Base-by-base conservation (phyloP, 2,888 invertebrate species). In the Xylota segnis region DNA sequence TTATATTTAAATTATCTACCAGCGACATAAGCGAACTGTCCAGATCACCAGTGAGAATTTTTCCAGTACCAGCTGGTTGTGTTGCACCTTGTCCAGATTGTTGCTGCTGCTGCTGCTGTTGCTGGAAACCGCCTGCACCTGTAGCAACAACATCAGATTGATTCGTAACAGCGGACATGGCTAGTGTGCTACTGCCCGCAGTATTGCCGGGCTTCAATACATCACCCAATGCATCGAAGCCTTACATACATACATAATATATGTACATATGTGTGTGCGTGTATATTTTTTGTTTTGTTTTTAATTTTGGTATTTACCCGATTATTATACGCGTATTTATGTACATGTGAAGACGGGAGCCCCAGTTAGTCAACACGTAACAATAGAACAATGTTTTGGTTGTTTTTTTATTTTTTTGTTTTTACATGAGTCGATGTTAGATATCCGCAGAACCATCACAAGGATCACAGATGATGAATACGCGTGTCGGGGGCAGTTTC, bases 21-120 rank as follows among this genome's bases (percentile, higher is more conserved):
- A 99, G 94, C 88, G 96, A 96, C 87, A 98, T 98, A 84, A 98
- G 95, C 89, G 98, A 98, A 89, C 97, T 97, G 92, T 99, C 98
- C 92, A 99, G 94, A 93, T 98, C 98, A 74, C 98, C 97, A 29
- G 97, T 97, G 87, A 98, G 94, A 88, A 98, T 96, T 91, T 96
- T 96, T 87, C 95, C 95, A 76, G 94, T 91, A 90, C 93, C 92
- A 87, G 93, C 92, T 88, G 93, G 91, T 83, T 92, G 92, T 16
- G 90, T 88, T 89, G 89, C 90, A 88, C 91, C 90, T 90, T 91
- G 91, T 87, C 91, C 91, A 47, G 78, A 90, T 45, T 89, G 90
- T 89, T 90, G 92, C 87, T 92, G 92, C 88, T 92, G 93, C 74
- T 89, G 90, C 70, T 90, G 89, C 29, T 89, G 90, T 59, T 89